phyloP scores from a whole-genome alignment of 1,140 invertebrate genomes.

The Caerostris extrusa region DNA sequence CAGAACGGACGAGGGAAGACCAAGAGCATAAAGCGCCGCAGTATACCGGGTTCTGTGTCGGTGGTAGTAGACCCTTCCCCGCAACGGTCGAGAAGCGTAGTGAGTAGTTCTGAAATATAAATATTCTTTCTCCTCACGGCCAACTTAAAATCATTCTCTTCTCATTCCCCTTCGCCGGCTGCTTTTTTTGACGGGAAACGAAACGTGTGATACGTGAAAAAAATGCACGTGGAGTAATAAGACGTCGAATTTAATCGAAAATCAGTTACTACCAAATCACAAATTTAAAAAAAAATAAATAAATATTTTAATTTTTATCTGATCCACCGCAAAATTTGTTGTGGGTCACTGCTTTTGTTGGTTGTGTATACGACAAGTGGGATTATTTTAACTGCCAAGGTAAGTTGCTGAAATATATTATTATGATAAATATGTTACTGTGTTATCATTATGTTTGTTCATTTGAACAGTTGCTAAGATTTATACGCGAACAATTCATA shows the following conservation, averaged over 20 bases:
- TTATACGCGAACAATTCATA: no score
- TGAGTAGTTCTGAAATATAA: conserved; percentile 40
- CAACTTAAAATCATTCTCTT: not conserved
- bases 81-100: conserved; percentile 27
- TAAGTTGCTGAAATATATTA: not conserved
- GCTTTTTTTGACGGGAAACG: not conserved
- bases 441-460: not conserved
- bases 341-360: conserved; percentile 12
- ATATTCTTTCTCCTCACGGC: not conserved
- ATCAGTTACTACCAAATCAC: conserved; percentile 9
- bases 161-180: not conserved
- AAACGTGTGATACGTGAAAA: not conserved
- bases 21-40: conserved; percentile 48
- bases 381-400: conserved; percentile 64
- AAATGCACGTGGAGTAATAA: conserved; percentile 11
- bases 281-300: not conserved
- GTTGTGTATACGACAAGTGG: not conserved
- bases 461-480: not conserved
- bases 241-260: not conserved
- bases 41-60: conserved; percentile 29
- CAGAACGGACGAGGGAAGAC: conserved; percentile 61
- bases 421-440: no score
- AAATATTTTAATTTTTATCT: not conserved
- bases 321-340: not conserved
- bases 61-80: conserved; percentile 18